These are phyloP conservation scores for Lissonota sp. DNA, from an alignment of 2,888 invertebrate genomes.

Conservation along the genomic window DNA sequence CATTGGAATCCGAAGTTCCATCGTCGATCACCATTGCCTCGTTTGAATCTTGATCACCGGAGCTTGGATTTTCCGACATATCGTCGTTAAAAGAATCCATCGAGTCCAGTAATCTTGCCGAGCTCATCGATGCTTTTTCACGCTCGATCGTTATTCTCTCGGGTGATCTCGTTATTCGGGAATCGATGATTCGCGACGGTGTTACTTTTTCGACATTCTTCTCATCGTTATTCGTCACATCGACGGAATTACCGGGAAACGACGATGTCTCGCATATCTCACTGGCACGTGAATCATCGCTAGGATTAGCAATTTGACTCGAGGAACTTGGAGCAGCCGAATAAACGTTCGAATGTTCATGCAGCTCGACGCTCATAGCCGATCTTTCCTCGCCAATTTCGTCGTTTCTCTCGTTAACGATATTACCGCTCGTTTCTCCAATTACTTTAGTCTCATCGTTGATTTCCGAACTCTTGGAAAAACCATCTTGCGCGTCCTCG, in stretches of 20 bases:
- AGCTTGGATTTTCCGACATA: constrained; percentile 67
- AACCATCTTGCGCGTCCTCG: constrained; percentile 62
- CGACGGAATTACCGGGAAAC: constrained; percentile 23
- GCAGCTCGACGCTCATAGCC: constrained; percentile 32
- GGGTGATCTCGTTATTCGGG: constrained; percentile 62
- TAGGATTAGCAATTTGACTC: constrained; percentile 50
- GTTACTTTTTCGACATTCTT: constrained; percentile 35
- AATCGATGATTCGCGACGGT: constrained; percentile 63
- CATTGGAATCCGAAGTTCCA: constrained; percentile 69
- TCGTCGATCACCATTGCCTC: constrained; percentile 74
- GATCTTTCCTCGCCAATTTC: constrained; percentile 35
- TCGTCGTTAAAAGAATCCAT: constrained; percentile 67
- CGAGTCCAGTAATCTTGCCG: constrained; percentile 55
- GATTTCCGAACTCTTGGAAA: constrained; percentile 55
- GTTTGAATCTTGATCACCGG: constrained; percentile 70
- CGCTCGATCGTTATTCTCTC: constrained; percentile 61
- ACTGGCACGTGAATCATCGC: constrained; percentile 41
- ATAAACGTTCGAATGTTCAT: constrained; percentile 51
- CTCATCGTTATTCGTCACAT: constrained; percentile 2
- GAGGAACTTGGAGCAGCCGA: constrained; percentile 47
- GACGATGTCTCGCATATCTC: constrained; percentile 45
- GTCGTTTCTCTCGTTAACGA: constrained; percentile 6
- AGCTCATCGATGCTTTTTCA: constrained; percentile 36
- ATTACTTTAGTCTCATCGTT: constrained; percentile 18
- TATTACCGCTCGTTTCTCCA: constrained; percentile 17